phyloP scores from a whole-genome alignment of 2,113 vertebrate genomes.

The Vulpes ferrilata region DNA sequence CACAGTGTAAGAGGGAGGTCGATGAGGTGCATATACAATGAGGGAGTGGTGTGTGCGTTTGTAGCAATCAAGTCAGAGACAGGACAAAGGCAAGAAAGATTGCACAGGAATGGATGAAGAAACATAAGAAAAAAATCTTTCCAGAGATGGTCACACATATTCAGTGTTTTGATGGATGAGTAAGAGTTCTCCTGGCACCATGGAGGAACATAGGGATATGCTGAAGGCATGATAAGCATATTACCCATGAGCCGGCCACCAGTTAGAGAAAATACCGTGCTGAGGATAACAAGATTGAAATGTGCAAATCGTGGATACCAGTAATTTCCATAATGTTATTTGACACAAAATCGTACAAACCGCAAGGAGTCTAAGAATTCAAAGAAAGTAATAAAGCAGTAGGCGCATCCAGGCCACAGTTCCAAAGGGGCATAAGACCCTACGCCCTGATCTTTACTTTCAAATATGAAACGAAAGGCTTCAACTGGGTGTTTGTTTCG shows the following conservation, averaged over 20 bases:
- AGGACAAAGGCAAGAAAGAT: neutral
- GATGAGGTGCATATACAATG: fast-evolving
- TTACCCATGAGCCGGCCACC: fast-evolving
- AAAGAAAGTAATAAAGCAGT: neutral
- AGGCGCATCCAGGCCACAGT: too few species aligned
- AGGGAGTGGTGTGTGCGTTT: neutral
- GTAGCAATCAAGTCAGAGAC: neutral
- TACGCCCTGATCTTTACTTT: neutral
- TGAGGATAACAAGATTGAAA: neutral
- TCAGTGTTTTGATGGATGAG: neutral
- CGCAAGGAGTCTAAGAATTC: fast-evolving
- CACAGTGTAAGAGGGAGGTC: neutral
- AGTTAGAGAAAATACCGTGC: neutral
- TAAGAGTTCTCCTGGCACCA: neutral
- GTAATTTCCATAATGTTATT: neutral
- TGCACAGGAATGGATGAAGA: neutral
- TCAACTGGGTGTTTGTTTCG: neutral
- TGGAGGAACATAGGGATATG: fast-evolving
- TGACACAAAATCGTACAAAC: neutral
- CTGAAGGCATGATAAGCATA: neutral
- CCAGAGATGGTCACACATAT: neutral
- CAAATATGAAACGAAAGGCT: neutral
- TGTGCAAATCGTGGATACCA: neutral
- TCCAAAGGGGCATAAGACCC: neutral
- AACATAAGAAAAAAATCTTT: neutral